phyloP scores from a whole-genome alignment of 2,113 vertebrate species.

The Grammomys dolichurus region DNA sequence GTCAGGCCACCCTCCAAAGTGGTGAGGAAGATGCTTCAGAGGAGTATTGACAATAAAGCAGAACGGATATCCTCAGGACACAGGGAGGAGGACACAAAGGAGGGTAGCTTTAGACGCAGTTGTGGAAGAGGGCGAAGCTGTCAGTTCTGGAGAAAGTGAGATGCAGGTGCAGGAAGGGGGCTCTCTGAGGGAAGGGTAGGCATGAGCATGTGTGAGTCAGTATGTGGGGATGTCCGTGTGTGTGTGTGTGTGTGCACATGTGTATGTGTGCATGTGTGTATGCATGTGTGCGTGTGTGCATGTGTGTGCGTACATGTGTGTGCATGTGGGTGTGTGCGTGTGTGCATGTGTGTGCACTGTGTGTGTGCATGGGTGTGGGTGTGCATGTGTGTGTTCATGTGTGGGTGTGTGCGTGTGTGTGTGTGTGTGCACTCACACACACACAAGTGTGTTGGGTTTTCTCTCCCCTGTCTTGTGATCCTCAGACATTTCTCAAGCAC shows the following conservation, averaged over 20 bases:
- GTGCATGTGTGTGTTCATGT: neutral
- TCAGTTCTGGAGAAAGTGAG: neutral
- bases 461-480: neutral
- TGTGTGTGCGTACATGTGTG: neutral
- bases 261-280: neutral
- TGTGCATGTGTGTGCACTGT: neutral
- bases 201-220: neutral
- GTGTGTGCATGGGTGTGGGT: neutral
- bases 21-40: neutral
- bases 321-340: neutral
- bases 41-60: neutral
- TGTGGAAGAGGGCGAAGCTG: fast-evolving
- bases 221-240: fast-evolving
- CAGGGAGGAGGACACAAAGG: neutral
- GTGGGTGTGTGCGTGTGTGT: neutral
- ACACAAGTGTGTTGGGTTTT: neutral
- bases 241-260: neutral
- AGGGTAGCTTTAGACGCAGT: fast-evolving
- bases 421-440: too few relatives aligned
- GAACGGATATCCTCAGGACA: neutral
- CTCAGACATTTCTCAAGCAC: neutral
- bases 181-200: neutral
- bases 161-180: neutral
- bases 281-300: neutral
- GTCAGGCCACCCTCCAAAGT: neutral